Percentiles rank a stretch among this genome's conserved stretches.
These are phyloP conservation scores for Typhlomys cinereus DNA, from an alignment of 2,113 vertebrate species.

Conservation along the genomic window DNA sequence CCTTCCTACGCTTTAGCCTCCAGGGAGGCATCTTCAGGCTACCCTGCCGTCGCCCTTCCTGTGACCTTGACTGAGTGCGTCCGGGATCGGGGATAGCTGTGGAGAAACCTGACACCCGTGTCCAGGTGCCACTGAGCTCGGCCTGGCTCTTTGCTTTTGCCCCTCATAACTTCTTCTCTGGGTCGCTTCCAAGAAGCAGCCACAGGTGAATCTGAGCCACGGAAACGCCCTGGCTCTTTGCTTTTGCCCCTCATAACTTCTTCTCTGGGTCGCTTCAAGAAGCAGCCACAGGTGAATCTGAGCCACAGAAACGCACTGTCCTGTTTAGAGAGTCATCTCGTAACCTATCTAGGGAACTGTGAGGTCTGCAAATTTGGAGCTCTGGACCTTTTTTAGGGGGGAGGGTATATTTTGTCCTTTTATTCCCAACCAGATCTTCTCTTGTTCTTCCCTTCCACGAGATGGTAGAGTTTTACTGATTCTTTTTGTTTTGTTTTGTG, in stretches of 20 bases:
- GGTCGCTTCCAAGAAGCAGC: neutral
- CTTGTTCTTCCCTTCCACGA: conserved; percentile 6
- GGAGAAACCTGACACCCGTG: neutral
- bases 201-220: neutral
- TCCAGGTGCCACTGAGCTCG: neutral
- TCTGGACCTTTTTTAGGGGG: neutral
- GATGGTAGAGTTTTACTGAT: neutral
- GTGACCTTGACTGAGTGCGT: conserved; percentile 16
- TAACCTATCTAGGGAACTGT: neutral
- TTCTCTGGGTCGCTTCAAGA: neutral
- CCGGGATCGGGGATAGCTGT: neutral
- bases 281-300: conserved; percentile 7
- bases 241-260: neutral
- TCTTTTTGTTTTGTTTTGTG: neutral
- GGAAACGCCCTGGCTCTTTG: no score
- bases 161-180: neutral
- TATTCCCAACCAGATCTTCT: neutral
- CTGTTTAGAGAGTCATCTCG: neutral
- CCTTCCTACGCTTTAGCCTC: conserved; percentile 12
- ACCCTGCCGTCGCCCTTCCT: neutral
- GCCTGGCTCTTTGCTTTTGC: neutral
- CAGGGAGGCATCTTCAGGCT: neutral
- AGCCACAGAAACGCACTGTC: neutral
- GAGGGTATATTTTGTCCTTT: neutral
- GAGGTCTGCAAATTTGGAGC: neutral